Evolutionary conservation across 2,797 vertebrate species (phyloP), one percentile per base, ranked within the genome.

Genomic region (Girardinus metallicus): DNA sequence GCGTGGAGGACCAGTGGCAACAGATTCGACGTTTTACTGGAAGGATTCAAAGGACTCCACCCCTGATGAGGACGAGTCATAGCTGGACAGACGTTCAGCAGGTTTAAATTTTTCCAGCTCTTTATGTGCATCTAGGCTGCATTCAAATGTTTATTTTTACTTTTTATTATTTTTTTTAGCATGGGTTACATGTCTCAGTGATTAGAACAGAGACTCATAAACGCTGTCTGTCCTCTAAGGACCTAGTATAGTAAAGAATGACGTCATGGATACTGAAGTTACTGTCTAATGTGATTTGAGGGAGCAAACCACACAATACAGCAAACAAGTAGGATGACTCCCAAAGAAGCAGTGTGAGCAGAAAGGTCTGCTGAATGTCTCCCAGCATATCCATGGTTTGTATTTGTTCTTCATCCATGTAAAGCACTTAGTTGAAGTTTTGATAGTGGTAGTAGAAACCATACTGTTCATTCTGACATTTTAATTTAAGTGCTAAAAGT

Each of bases 211-310:
- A 85, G 86, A 60, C 87, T 92, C 73, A 83, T 90, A 87, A 88
- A 87, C 76, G 70, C 88, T 2, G 76, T 78, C 91, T 82, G 84
- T 91, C 39, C 78, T 87, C 77, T 78, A 31, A 80, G 76, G 21
- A 51, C 64, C 71, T 82, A 29, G 49, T 83, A 18, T 47, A 79
- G 84, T 79, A 80, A 78, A n/a, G 36, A 84, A 90, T 91, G 89
- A 93, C 85, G 80, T 91, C 86, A 84, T 88, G 80, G 79, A 87
- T 80, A 77, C 83, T 83, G 49, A 80, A 91, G 82, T 88, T 81
- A 84, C 86, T 83, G 85, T 83, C 73, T 39, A 82, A 73, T 79
- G 74, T 82, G 77, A 76, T 64, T 86, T 43, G 18, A 39, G 82
- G 21, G 34, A 81, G 34, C 29, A 77, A 72, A 79, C 39, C 46